Evolutionary conservation across 2,113 vertebrate genomes (phyloP), one percentile per base, ranked within the genome.

Genomic region (Coptodon rendalli): DNA sequence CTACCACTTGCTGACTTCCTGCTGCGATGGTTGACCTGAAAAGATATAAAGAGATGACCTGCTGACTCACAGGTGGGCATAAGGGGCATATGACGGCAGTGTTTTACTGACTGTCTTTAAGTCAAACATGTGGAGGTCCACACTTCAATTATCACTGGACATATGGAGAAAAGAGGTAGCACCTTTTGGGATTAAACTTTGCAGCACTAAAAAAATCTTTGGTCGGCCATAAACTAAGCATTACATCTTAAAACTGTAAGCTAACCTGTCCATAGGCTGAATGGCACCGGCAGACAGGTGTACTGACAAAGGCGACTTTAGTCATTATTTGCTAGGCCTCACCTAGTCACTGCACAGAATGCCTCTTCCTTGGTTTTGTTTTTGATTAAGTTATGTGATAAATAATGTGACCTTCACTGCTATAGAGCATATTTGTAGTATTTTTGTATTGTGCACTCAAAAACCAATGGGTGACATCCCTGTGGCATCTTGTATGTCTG

Each of bases 161-260:
- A 27, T 27, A 0, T 27, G 38, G 14, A 45, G 71, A 76, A 73
- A 73, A 45, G 40, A 24, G 8, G 14, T 17, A 27, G 8, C 68
- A 73, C 14, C 16, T 73, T 73, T 27, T 24, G 22, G 38, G 38
- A 27, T 17, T 73, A 71, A 71, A 22, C n/a, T 43, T 71, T 71
- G 12, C 5, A 71, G 66, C 36, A 71, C 36, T 24, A 0, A 7
- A 34, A 19, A 61, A 63, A 71, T 4, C 11, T 71, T 71, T 0
- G 66, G 11, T 14, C 7, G 3, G 4, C 12, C 38, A 71, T 71
- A n/a, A 14, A 14, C n/a, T 71, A 24, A 14, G 36, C 36, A 24
- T 71, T 40, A 0, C 7, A 43, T 0, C 36, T 71, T 24, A 71
- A 40, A 71, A 24, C 36, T 24, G 12, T 71, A 0, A 40, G 7